These are phyloP conservation scores for Prinia subflava DNA, from an alignment of 2,113 vertebrate species.

Conservation along the genomic window DNA sequence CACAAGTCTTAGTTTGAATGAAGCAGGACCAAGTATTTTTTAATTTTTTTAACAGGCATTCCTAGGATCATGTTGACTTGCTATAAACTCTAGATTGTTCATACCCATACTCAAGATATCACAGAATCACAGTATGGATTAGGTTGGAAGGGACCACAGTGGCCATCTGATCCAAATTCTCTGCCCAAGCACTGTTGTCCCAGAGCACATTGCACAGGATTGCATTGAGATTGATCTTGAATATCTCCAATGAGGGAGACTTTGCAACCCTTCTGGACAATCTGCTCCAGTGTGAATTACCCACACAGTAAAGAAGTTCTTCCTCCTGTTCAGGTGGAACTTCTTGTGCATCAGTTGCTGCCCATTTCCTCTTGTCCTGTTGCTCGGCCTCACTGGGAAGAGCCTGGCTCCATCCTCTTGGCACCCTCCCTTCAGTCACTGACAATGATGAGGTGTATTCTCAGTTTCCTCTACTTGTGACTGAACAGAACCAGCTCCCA, in stretches of 20 bases:
- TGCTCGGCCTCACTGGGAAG: not conserved
- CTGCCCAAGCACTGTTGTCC: accelerated
- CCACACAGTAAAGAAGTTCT: not conserved
- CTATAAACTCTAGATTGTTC: not conserved
- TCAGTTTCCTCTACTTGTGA: not conserved
- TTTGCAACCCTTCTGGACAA: not conserved
- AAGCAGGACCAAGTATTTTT: not conserved
- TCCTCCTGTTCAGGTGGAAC: not conserved
- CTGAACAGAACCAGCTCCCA: not conserved
- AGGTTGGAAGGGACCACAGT: not conserved
- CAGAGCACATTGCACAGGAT: not conserved
- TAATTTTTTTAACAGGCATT: not conserved
- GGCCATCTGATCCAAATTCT: not conserved
- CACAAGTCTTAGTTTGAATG: not conserved
- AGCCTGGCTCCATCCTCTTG: not conserved
- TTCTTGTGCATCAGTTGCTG: not conserved
- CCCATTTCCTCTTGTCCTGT: not conserved
- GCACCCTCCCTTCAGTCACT: not conserved
- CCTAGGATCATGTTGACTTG: not conserved
- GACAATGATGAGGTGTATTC: not conserved
- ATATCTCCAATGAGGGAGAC: not conserved
- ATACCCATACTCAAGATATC: not conserved
- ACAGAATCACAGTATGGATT: not conserved
- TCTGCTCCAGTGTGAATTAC: not conserved
- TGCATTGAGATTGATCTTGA: not conserved